phyloP scores from a whole-genome alignment of 2,888 invertebrate species.

The Callyntrura guangdongensis region DNA sequence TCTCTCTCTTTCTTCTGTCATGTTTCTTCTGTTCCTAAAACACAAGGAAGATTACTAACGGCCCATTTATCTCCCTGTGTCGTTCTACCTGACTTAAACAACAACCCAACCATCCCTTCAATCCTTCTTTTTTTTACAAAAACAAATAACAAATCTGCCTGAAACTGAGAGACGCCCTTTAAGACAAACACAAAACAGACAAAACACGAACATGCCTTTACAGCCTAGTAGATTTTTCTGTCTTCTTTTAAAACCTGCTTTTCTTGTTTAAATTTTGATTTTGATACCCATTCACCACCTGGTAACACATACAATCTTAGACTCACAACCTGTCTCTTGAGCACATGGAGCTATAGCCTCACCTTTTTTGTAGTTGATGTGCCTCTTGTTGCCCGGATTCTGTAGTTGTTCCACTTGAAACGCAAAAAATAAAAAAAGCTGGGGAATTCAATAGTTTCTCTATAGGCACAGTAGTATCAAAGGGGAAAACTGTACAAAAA shows the following conservation, averaged over 20 bases:
- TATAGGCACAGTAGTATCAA: no score
- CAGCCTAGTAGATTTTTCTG: no score
- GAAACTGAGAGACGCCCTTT: background rate
- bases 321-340: background rate
- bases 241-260: background rate
- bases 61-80: conserved; percentile 23
- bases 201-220: no score
- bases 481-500: background rate
- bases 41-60: conserved; percentile 39
- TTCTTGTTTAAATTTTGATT: conserved; percentile 41
- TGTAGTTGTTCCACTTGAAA: conserved; percentile 32
- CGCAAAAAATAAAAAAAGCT: background rate
- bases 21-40: background rate
- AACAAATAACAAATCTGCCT: background rate
- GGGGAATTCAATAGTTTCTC: background rate
- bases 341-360: background rate
- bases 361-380: background rate
- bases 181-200: background rate
- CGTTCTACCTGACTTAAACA: background rate
- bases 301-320: background rate
- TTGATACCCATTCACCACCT: conserved; percentile 8
- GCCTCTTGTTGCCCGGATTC: background rate
- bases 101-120: background rate
- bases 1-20: background rate
- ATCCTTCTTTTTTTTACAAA: no score